These are phyloP conservation scores for Marmota monax DNA, from an alignment of 2,113 vertebrate species.

Conservation along the genomic window DNA sequence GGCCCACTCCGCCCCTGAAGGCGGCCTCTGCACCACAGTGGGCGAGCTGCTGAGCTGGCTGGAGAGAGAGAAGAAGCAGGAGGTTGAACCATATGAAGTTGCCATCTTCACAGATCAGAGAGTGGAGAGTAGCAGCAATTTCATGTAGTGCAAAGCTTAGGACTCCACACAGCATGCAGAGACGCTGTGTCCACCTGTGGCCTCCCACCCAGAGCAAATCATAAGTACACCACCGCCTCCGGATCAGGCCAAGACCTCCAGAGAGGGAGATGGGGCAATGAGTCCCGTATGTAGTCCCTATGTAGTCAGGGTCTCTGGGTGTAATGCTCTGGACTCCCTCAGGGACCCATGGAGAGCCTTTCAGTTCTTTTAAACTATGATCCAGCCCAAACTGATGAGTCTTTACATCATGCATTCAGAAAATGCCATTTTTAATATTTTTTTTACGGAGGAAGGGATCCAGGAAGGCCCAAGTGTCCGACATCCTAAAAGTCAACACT, in stretches of 20 bases:
- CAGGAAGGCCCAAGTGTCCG: neutral
- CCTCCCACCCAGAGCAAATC: neutral
- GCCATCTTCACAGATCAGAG: neutral
- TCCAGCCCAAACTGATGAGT: neutral
- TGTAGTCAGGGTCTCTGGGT: neutral
- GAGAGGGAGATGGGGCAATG: neutral
- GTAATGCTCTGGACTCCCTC: fast-evolving
- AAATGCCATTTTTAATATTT: neutral
- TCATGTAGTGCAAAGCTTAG: fast-evolving
- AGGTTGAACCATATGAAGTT: fast-evolving
- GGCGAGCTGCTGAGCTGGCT: neutral
- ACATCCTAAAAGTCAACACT: neutral
- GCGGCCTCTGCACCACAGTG: neutral
- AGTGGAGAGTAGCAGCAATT: fast-evolving
- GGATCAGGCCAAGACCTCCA: neutral
- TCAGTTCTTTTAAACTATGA: neutral
- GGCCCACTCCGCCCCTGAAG: neutral
- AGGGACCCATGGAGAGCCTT: neutral
- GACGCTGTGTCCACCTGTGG: neutral
- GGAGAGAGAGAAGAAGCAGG: neutral
- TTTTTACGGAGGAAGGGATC: neutral
- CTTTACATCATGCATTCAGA: no score
- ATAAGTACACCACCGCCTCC: fast-evolving
- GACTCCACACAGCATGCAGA: neutral
- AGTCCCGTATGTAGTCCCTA: neutral